phyloP scores from a whole-genome alignment of 2,113 vertebrate species.

The Hippocampus barbouri region DNA sequence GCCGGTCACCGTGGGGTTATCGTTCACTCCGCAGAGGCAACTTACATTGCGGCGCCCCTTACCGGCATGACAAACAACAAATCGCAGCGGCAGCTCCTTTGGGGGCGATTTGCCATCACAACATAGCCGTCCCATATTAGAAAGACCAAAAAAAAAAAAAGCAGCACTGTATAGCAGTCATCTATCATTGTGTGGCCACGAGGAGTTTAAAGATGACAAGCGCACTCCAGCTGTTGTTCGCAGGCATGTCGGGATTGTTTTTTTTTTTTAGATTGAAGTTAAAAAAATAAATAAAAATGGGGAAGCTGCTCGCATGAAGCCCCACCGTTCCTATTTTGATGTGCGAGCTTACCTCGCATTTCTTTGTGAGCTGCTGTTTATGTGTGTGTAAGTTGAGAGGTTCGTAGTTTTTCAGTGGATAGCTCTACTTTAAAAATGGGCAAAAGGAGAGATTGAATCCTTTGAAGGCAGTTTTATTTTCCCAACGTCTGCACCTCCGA shows the following conservation, averaged over 20 bases:
- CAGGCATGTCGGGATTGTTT: neutral
- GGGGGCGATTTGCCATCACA: slow-evolving; percentile 23
- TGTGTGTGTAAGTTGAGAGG: too few species aligned
- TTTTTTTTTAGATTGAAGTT: neutral
- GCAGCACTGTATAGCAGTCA: neutral
- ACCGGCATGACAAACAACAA: slow-evolving; percentile 12
- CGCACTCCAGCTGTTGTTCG: neutral
- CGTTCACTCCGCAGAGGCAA: slow-evolving; percentile 18
- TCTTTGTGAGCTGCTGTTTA: slow-evolving; percentile 8
- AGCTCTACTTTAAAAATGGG: too few species aligned
- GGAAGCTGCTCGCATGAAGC: slow-evolving; percentile 11
- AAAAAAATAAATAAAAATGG: neutral
- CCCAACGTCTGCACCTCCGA: too few species aligned
- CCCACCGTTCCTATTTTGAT: slow-evolving; percentile 23
- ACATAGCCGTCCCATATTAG: slow-evolving; percentile 13
- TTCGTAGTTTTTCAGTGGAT: too few species aligned
- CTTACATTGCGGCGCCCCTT: slow-evolving; percentile 15
- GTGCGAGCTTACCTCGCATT: slow-evolving; percentile 22
- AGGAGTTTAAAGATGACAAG: neutral
- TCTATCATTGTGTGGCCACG: neutral
- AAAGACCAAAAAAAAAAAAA: slow-evolving; percentile 20
- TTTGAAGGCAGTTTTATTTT: too few species aligned
- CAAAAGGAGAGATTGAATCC: too few species aligned
- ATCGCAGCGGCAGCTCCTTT: slow-evolving; percentile 21
- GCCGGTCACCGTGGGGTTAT: slow-evolving; percentile 58